These are phyloP conservation scores for Drosophila arawakana DNA, from an alignment of 1,140 invertebrate genomes.

Conservation along the genomic window DNA sequence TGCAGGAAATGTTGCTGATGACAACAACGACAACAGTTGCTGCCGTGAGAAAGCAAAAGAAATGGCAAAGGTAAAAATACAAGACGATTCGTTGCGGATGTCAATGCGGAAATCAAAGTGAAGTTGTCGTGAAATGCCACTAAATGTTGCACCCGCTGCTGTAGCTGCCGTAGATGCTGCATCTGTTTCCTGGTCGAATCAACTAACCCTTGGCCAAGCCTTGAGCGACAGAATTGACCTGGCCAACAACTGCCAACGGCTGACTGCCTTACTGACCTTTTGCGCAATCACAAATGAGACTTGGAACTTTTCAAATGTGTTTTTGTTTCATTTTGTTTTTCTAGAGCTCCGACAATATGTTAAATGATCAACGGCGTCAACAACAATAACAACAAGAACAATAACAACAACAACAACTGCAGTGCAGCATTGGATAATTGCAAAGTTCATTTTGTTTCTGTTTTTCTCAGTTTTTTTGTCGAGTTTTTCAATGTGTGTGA, in stretches of 20 bases:
- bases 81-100: conserved; percentile 58
- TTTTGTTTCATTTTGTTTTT: conserved; percentile 45
- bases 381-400: conserved; percentile 11
- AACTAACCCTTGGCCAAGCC: conserved; percentile 31
- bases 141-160: conserved; percentile 46
- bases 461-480: conserved; percentile 32
- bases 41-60: conserved; percentile 73
- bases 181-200: conserved; percentile 36
- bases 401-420: conserved; percentile 5
- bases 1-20: conserved; percentile 52
- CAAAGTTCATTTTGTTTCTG: conserved; percentile 47
- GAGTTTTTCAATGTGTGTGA: neutral
- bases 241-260: conserved; percentile 22
- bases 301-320: conserved; percentile 22
- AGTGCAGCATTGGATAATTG: conserved; percentile 65
- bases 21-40: conserved; percentile 31
- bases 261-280: conserved; percentile 55
- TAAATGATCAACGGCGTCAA: conserved; percentile 38
- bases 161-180: neutral
- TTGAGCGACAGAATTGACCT: conserved; percentile 35
- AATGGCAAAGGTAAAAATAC: conserved; percentile 72
- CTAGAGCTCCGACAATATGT: conserved; percentile 46
- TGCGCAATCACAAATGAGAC: conserved; percentile 54
- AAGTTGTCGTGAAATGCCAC: conserved; percentile 76
- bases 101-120: conserved; percentile 71